phyloP scores from a whole-genome alignment of 2,888 invertebrate species.

The Drosophila hamatofila region DNA sequence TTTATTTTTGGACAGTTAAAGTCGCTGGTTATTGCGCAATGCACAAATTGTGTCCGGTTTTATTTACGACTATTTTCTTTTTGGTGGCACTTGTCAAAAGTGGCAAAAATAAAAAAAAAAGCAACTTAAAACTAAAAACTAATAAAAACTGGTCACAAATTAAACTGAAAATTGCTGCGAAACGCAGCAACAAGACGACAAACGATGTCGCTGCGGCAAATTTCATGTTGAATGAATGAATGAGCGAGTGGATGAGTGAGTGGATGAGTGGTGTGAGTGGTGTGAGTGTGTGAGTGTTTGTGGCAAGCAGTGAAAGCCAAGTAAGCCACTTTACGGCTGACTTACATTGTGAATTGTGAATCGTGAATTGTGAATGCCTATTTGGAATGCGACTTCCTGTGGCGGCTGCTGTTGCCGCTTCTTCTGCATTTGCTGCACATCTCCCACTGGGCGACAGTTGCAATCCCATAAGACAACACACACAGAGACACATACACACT shows the following conservation, averaged over 20 bases:
- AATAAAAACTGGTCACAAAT: constrained; percentile 44
- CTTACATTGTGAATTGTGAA: constrained; percentile 69
- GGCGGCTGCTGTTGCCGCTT: constrained; percentile 31
- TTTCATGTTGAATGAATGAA: constrained; percentile 40
- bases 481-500: not conserved
- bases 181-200: constrained; percentile 61
- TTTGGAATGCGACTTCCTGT: constrained; percentile 69
- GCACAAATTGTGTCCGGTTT: constrained; percentile 59
- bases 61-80: constrained; percentile 31
- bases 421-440: constrained; percentile 39
- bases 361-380: constrained; percentile 62
- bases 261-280: constrained; percentile 49
- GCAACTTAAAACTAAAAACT: constrained; percentile 45
- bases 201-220: constrained; percentile 77
- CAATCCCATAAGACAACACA: constrained; percentile 12
- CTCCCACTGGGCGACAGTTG: constrained; percentile 58
- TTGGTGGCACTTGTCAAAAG: constrained; percentile 63
- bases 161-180: constrained; percentile 62
- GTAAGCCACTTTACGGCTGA: constrained; percentile 70
- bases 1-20: constrained; percentile 20
- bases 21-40: constrained; percentile 63
- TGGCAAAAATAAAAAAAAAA: constrained; percentile 35
- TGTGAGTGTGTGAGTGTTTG: constrained; percentile 10
- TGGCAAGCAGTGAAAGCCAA: constrained; percentile 67
- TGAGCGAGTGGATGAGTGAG: constrained; percentile 49